Percentiles rank a stretch among this genome's conserved stretches.
Evolutionary conservation across 2,888 invertebrate species (phyloP).

Genomic region (Agrotis ipsilon): DNA sequence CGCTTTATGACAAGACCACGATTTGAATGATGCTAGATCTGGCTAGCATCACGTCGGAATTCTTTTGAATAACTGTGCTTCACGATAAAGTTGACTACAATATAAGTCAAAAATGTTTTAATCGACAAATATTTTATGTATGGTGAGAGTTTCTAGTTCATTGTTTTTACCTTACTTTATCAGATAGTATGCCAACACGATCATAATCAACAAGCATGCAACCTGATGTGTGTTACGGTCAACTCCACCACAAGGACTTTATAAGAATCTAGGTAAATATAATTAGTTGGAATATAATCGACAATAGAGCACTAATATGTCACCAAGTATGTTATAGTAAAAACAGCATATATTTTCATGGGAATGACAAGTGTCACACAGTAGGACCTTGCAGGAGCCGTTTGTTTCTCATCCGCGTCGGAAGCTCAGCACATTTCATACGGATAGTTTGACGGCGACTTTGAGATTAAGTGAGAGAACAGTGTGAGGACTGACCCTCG

Average conservation of each 20-base stretch:
- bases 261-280: slow-evolving; percentile 59
- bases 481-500: slow-evolving; percentile 56
- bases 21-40: slow-evolving; percentile 10
- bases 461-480: slow-evolving; percentile 38
- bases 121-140: neutral
- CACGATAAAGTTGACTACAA: neutral
- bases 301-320: slow-evolving; percentile 66
- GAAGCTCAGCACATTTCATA: slow-evolving; percentile 22
- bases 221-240: slow-evolving; percentile 43
- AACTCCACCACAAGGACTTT: slow-evolving; percentile 49
- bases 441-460: slow-evolving; percentile 35
- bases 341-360: slow-evolving; percentile 70
- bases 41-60: slow-evolving; percentile 1
- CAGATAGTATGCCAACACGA: slow-evolving; percentile 34
- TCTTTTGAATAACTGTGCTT: slow-evolving; percentile 24
- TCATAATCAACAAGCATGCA: slow-evolving; percentile 32
- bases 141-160: slow-evolving; percentile 38
- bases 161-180: slow-evolving; percentile 33
- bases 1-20: slow-evolving; percentile 24
- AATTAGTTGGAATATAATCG: slow-evolving; percentile 62
- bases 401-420: slow-evolving; percentile 23
- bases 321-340: slow-evolving; percentile 60
- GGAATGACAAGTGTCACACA: slow-evolving; percentile 64
- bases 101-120: neutral
- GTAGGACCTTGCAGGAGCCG: slow-evolving; percentile 46